Base-by-base conservation (phyloP, 2,113 vertebrate species). In the Brachyhypopomus gauderio region DNA sequence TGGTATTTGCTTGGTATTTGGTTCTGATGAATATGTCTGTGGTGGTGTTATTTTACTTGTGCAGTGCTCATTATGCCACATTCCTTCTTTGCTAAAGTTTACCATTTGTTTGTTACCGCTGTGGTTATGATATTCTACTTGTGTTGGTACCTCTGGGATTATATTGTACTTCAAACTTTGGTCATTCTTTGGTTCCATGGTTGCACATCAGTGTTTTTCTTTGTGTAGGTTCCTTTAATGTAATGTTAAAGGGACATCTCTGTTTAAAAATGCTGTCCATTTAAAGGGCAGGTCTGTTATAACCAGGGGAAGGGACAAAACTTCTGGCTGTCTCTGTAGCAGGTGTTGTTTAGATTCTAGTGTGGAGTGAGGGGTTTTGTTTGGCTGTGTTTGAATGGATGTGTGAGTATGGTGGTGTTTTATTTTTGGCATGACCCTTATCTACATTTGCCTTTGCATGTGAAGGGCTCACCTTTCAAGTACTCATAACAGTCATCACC, bases 31-130 rank as follows among this genome's bases (percentile, higher is more conserved):
- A 34, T 25, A 25, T 64, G 17, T 67, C 64, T 67, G 64, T 67
- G 45, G 8, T 52, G 45, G 12, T 52, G 45, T 52, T 52, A 7
- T 25, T 70, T 70, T n/a, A 9, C n/a, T 74, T 56, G 34, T 70
- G 55, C 73, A 77, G 72, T 72, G 76, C 80, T 80, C 9, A 36
- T 79, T 83, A 70, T 66, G 27, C 22, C 52, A 2, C 55, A n/a
- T 78, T 62, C 5, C 34, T 56, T 45, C 27, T 67, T 71, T 38
- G 76, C 71, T 63, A 2, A 75, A 20, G 45, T 85, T 72, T 45
- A 16, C 45, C 64, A 30, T 67, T 20, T 9, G 2, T 79, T 22
- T 77, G 22, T 72, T 73, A 59, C 64, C 56, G 55, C 70, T 79
- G 34, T 56, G 23, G n/a, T n/a, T 45, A 5, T 30, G 75, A 59